These are phyloP conservation scores for Drosophila stalkeri DNA, from an alignment of 2,888 invertebrate species.

Conservation along the genomic window DNA sequence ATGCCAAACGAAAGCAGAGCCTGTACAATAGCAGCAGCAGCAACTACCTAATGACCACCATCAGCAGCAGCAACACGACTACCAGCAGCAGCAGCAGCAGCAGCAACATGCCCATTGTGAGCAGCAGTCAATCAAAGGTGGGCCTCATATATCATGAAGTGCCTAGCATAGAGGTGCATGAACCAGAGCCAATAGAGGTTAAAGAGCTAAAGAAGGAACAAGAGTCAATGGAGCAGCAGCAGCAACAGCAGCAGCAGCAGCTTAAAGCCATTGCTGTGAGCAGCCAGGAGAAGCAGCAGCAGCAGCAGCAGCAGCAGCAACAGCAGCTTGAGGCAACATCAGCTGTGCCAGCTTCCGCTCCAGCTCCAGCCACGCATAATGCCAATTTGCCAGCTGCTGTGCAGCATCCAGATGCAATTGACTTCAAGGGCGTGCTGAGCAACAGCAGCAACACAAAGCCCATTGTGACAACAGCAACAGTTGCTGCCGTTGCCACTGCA, in stretches of 20 bases:
- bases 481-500: slow-evolving; percentile 7
- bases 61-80: slow-evolving; percentile 2
- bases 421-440: slow-evolving; percentile 83
- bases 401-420: slow-evolving; percentile 81
- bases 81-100: slow-evolving; percentile 29
- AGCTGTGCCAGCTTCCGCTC: slow-evolving; percentile 55
- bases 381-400: slow-evolving; percentile 80
- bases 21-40: slow-evolving; percentile 84
- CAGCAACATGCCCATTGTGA: slow-evolving; percentile 17
- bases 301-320: neutral
- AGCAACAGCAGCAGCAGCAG: slow-evolving; percentile 4
- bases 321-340: neutral
- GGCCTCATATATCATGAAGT: slow-evolving; percentile 50
- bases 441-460: slow-evolving; percentile 23
- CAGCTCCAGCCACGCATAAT: slow-evolving; percentile 84
- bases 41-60: slow-evolving; percentile 42
- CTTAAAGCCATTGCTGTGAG: neutral
- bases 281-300: neutral
- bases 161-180: slow-evolving; percentile 71
- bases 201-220: slow-evolving; percentile 43
- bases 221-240: slow-evolving; percentile 59
- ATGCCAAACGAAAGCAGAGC: slow-evolving; percentile 90
- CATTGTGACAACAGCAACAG: neutral
- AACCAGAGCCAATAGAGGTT: slow-evolving; percentile 21
- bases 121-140: slow-evolving; percentile 22